Conservation (phyloP, 2,113 vertebrate species). For the Cettia cetti region DNA sequence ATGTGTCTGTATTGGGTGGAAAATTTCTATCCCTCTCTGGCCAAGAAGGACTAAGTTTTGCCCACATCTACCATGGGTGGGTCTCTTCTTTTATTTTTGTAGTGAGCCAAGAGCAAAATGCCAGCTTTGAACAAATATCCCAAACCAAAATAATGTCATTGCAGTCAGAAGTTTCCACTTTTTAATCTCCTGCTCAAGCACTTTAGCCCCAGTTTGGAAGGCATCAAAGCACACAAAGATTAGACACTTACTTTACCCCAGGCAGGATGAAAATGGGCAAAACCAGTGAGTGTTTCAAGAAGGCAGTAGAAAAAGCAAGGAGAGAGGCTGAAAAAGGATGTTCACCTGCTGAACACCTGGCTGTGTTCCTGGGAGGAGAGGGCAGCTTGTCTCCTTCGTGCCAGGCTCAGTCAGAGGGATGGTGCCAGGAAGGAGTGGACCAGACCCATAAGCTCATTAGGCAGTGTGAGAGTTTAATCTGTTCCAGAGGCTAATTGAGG, state of each 20-base stretch:
- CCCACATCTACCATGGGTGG: slow-evolving; percentile 54
- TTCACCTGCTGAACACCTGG: neutral
- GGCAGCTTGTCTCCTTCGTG: neutral
- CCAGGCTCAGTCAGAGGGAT: neutral
- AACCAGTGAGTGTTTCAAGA: neutral
- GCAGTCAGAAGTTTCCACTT: slow-evolving; percentile 4
- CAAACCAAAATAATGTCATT: slow-evolving; percentile 40
- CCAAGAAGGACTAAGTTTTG: slow-evolving; percentile 35
- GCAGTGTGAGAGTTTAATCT: neutral
- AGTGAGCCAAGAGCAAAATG: slow-evolving; percentile 33
- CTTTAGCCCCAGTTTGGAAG: neutral
- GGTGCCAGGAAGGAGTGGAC: neutral
- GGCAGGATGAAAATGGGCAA: neutral
- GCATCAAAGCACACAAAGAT: neutral
- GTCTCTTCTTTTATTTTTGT: slow-evolving; percentile 51
- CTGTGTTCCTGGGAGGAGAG: neutral
- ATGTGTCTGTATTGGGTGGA: neutral
- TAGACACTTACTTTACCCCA: neutral
- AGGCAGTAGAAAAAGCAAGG: neutral
- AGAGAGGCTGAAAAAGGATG: neutral
- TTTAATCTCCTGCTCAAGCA: slow-evolving; percentile 25
- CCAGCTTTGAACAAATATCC: slow-evolving; percentile 42
- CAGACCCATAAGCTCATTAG: slow-evolving; percentile 10
- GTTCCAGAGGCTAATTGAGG: slow-evolving; percentile 4
- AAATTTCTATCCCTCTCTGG: slow-evolving; percentile 43